phyloP scores from a whole-genome alignment of 2,888 invertebrate genomes.

The Cephus pygmeus region DNA sequence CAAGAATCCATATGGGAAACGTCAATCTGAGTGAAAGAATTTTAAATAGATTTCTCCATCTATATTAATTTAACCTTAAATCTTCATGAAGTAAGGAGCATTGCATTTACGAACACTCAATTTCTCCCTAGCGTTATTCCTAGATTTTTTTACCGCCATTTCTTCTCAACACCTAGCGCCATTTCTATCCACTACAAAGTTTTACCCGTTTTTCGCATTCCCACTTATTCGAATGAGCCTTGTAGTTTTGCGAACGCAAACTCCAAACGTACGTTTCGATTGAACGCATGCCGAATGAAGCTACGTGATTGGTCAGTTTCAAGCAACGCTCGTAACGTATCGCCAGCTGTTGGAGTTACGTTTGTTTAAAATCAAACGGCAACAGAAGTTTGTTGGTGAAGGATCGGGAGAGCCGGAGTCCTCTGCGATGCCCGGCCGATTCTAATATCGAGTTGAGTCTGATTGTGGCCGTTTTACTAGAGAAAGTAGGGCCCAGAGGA shows the following conservation, averaged over 20 bases:
- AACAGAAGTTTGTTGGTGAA: constrained; percentile 49
- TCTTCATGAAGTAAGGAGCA: neutral
- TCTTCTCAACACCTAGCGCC: neutral
- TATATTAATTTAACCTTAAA: neutral
- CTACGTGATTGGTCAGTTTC: constrained; percentile 34
- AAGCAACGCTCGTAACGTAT: constrained; percentile 53
- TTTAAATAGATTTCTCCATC: neutral
- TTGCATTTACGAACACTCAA: neutral
- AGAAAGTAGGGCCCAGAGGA: constrained; percentile 10
- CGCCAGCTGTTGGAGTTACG: constrained; percentile 53
- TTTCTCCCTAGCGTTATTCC: neutral
- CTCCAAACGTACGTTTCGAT: neutral
- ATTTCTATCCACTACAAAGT: neutral
- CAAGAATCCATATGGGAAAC: neutral
- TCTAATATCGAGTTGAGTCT: constrained; percentile 17
- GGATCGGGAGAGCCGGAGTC: constrained; percentile 38
- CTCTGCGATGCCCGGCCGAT: constrained; percentile 42
- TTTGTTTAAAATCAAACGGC: constrained; percentile 53
- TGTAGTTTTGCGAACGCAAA: neutral
- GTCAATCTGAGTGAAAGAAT: neutral
- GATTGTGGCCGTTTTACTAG: neutral
- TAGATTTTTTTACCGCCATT: neutral
- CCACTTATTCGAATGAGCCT: neutral
- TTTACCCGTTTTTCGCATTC: neutral
- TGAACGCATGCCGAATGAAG: neutral